These are phyloP conservation scores for Pyrrhia umbra DNA, from an alignment of 2,888 invertebrate species.

Conservation along the genomic window DNA sequence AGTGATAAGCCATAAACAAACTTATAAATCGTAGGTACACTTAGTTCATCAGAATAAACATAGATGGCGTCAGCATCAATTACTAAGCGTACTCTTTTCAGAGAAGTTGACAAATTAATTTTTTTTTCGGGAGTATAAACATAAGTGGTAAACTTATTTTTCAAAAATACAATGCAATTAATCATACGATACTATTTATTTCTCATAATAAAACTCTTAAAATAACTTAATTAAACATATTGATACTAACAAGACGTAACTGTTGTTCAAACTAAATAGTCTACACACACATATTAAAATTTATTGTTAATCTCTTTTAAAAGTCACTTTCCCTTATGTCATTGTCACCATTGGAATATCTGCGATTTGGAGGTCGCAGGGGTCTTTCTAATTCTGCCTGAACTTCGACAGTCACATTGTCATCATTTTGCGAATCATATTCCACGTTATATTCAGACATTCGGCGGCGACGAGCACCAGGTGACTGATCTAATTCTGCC, in stretches of 20 bases:
- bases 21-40: too few species aligned
- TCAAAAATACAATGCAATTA: not conserved
- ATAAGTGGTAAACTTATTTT: too few species aligned
- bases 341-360: constrained; percentile 81
- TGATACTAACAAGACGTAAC: constrained; percentile 4
- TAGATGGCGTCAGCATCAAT: constrained; percentile 36
- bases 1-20: too few species aligned
- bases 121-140: too few species aligned
- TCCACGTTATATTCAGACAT: constrained; percentile 79
- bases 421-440: constrained; percentile 57
- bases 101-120: too few species aligned
- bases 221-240: constrained; percentile 20
- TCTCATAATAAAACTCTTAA: constrained; percentile 19
- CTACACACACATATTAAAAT: too few species aligned
- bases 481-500: constrained; percentile 84
- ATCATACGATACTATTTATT: not conserved
- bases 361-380: constrained; percentile 76
- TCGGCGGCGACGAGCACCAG: constrained; percentile 82
- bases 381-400: constrained; percentile 79
- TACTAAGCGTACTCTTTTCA: not conserved
- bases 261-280: not conserved
- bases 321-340: constrained; percentile 87
- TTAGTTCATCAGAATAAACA: not conserved
- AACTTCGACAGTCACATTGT: constrained; percentile 76
- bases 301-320: constrained; percentile 62